phyloP scores from a whole-genome alignment of 2,113 vertebrate species.

The Indicator maculatus region DNA sequence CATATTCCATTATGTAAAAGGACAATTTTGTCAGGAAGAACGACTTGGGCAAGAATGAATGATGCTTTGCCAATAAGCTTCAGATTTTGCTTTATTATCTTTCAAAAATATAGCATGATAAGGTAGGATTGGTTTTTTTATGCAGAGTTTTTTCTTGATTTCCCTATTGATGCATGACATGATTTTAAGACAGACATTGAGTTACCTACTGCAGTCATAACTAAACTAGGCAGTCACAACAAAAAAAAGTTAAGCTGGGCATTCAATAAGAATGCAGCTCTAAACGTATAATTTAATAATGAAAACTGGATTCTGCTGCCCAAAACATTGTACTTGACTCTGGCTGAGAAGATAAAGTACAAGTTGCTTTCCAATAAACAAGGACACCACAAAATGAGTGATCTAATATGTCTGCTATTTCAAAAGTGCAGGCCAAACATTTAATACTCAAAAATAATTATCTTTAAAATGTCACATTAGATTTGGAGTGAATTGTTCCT shows the following conservation, averaged over 20 bases:
- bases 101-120: neutral
- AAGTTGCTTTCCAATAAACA: constrained; percentile 33
- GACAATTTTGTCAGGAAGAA: neutral
- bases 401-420: constrained; percentile 46
- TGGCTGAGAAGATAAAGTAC: neutral
- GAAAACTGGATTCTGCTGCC: constrained; percentile 1
- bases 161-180: neutral
- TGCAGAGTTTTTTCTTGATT: neutral
- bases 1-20: neutral
- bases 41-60: neutral
- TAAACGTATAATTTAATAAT: constrained; percentile 1
- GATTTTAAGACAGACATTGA: neutral
- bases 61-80: neutral
- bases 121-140: neutral
- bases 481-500: neutral
- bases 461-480: neutral
- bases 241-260: neutral
- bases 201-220: constrained; percentile 10
- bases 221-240: constrained; percentile 23
- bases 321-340: constrained; percentile 10
- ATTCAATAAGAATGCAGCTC: constrained; percentile 1
- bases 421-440: neutral
- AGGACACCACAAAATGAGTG: neutral
- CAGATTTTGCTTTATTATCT: neutral
- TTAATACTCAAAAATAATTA: neutral